Evolutionary conservation across 2,797 vertebrate genomes (phyloP), one percentile per base, ranked within the genome.

Genomic region (Mustela erminea): DNA sequence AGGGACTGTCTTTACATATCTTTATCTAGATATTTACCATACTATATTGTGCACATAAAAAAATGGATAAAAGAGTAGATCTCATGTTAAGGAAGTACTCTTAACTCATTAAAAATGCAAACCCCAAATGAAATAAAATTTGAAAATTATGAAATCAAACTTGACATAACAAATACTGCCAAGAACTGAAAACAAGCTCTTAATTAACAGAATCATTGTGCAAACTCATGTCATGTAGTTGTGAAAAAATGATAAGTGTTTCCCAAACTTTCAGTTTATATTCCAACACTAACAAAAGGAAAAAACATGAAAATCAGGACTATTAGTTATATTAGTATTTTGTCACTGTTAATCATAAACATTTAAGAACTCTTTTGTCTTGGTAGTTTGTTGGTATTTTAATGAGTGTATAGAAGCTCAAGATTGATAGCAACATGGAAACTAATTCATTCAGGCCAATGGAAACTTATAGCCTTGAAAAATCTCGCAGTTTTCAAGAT

Each of bases 361-460:
- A 68, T 72, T 97, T 90, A 10, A 54, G 64, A 94, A 60, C 14
- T 87, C 0, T 2, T 92, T 2, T 92, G n/a, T 74, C 43, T 89
- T 87, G 1, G 3, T 89, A 9, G 20, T 56, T 78, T 64, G 3
- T 75, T 80, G 29, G 1, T 83, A 78, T 68, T 87, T 43, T 78
- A 80, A 62, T 38, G 17, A 90, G 12, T 20, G 49, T 82, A 38
- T 46, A 81, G 35, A 97, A 98, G 75, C 38, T 91, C 58, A 95
- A 97, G 82, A 43, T 60, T 90, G 94, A 84, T 27, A 94, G 54
- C 23, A 54, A 94, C 6, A 93, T 54, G 87, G 35, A 66, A 98
- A 91, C 12, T 93, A 75, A 86, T 94, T 11, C 29, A 54, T 75
- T 97, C 17, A 86, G 49, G 85, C 3, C 9, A 95, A 46, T 46